Percentiles rank a stretch among this genome's conserved stretches.
Evolutionary conservation across 1,140 invertebrate genomes (phyloP).

Genomic region (Reticulitermes speratus): DNA sequence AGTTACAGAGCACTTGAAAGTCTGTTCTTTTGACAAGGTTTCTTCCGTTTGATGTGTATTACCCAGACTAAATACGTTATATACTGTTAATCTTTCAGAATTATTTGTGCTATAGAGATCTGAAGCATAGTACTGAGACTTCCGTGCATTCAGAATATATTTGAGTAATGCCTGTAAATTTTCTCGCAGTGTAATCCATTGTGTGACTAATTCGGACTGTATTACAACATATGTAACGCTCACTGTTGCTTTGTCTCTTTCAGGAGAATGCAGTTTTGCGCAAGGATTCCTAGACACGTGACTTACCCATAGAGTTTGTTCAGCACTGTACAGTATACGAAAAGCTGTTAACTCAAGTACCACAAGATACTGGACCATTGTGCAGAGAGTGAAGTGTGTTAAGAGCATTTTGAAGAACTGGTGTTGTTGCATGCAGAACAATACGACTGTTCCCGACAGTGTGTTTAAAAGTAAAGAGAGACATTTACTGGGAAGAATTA

Average conservation of each 20-base stretch:
- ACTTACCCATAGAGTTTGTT: not conserved
- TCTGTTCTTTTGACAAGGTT: too few species aligned
- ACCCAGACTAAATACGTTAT: too few species aligned
- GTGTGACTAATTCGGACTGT: too few species aligned
- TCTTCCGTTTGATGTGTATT: too few species aligned
- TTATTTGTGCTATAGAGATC: too few species aligned
- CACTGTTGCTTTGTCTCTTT: not conserved
- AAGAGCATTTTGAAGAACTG: not conserved
- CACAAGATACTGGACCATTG: not conserved
- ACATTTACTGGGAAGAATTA: not conserved
- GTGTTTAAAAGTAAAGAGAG: not conserved
- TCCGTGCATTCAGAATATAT: too few species aligned
- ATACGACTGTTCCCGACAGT: not conserved
- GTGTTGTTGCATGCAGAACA: not conserved
- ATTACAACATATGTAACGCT: not conserved
- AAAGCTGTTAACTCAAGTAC: not conserved
- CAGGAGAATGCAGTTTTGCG: not conserved
- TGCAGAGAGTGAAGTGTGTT: not conserved
- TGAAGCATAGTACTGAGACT: too few species aligned
- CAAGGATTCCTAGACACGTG: not conserved
- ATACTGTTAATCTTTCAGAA: too few species aligned
- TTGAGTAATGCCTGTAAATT: not conserved
- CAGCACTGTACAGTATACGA: constrained; percentile 11
- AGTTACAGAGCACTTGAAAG: too few species aligned
- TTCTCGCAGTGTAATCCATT: not conserved